Evolutionary conservation across 1,140 invertebrate genomes (phyloP), one percentile per base, ranked within the genome.

Genomic region (Sarcophaga peregrina): DNA sequence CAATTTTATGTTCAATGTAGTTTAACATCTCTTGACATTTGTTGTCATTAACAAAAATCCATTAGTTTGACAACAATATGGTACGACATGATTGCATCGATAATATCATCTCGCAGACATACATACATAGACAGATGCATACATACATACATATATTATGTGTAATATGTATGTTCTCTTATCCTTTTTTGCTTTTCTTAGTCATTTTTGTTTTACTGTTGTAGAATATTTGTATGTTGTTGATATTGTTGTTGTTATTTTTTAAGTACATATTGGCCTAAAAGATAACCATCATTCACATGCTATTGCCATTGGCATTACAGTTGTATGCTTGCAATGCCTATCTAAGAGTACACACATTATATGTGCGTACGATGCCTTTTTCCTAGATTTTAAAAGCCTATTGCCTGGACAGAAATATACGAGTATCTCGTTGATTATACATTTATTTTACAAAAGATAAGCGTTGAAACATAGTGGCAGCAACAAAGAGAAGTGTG

Each of bases 41-140:
- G 75, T 78, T 78, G 75, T 20, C 75, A 78, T 78, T 78, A 78
- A 78, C 75, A 78, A 78, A 78, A 78, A 50, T 78, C 75, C 75
- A 78, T 78, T 78, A 78, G 75, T 78, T 78, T 78, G 75, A 78
- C 75, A 78, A 78, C 75, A 78, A 78, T 78, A 78, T 52, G 20
- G 75, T 78, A 78, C 47, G 75, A 78, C 75, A 78, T 78, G 75
- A 78, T 78, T 78, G 75, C 75, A 52, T 78, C 47, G 75, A 78
- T 78, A 78, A 78, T 78, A 78, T 78, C 75, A 50, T 50, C 75
- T 37, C 4, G 50, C 54, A 58, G 15, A 68, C 62, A 68, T 68
- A 37, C n/a, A n/a, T n/a, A n/a, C n/a, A n/a, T n/a, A n/a, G n/a
- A n/a, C n/a, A n/a, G n/a, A n/a, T n/a, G n/a, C n/a, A n/a, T n/a